Evolutionary conservation across 2,113 vertebrate genomes (phyloP), one percentile per base, ranked within the genome.

Genomic region (Anolis sagrei): DNA sequence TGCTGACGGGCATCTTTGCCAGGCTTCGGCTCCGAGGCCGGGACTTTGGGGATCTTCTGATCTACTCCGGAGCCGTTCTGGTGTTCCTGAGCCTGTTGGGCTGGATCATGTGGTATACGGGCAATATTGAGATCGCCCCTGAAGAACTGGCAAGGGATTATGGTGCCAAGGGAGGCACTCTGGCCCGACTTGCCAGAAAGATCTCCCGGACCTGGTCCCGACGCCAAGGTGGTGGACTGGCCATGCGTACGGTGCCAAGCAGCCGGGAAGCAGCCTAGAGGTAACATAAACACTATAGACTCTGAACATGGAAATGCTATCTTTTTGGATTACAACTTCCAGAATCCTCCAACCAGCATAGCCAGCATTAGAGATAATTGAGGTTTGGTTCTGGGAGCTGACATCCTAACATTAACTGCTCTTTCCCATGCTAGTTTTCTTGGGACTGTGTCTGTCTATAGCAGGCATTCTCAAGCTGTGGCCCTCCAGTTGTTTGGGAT

Each of bases 91-190:
- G 98, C 77, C 92, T 98, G 87, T 95, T 96, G 0, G 97, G 97
- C 79, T 98, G 98, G 98, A 96, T 98, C 74, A 94, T 98, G 94
- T 98, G 98, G 98, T 98, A 98, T 95, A 98, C 97, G 0, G 98
- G 98, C 85, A 98, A 98, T 88, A 97, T 98, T 10, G 97, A 98
- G 90, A 95, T 96, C 70, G 94, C 94, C 25, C 89, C 93, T 64
- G 94, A 93, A 80, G 95, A 96, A 32, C 93, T 96, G 1, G 92
- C 93, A 36, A 91, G 92, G 75, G 95, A 96, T 87, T 96, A 96
- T 61, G 89, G 82, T n/a, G 89, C 91, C 81, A 87, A 93, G 90
- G 90, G 92, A 68, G 90, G 93, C 21, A 93, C 92, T 0, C 84
- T 96, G 49, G 94, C 94, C 82, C 94, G 86, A 6, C 32, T 91